Base-by-base conservation (phyloP, 2,797 vertebrate genomes). In the Anguilla obscura region DNA sequence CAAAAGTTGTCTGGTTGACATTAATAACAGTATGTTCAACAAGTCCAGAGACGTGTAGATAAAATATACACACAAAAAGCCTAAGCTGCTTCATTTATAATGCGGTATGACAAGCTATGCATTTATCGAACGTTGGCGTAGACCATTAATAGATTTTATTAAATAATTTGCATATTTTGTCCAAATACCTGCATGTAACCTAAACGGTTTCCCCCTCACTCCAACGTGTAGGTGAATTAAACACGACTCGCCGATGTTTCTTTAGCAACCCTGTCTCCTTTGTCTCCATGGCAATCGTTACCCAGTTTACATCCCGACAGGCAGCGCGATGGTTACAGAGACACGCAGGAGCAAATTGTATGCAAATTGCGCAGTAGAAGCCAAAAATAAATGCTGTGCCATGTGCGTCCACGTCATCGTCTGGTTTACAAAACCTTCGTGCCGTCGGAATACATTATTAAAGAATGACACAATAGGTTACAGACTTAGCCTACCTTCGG, bases 241-340 rank as follows among this genome's bases (percentile, higher is more conserved):
- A 82, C 74, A 48, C 16, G 60, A 88, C 30, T 88, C 45, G 52
- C 8, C 40, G 6, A 36, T n/a, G 33, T 56, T 86, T 80, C 85
- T 74, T 85, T 83, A 40, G 66, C 69, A 74, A 54, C 82, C 79
- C 45, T 50, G 79, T 88, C 94, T 93, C 93, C 89, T 89, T 87
- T 91, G 93, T 97, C 94, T 95, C 96, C 96, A 96, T 96, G 95
- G 94, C 93, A 95, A 96, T 93, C 89, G 91, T 93, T 95, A 95
- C 95, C 94, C 93, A 93, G 93, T 92, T 94, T 94, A 90, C 94
- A 92, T 92, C 93, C 92, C 89, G 90, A 89, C 91, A 88, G 84
- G 88, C 87, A 88, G 88, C 90, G 89, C 66, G 90, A 90, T 91
- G 90, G 88, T 90, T 92, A 92, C 92, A 92, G 90, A 87, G 82